Evolutionary conservation across 2,797 vertebrate species (phyloP), one percentile per base, ranked within the genome.

Genomic region (Enteromius argenteus): DNA sequence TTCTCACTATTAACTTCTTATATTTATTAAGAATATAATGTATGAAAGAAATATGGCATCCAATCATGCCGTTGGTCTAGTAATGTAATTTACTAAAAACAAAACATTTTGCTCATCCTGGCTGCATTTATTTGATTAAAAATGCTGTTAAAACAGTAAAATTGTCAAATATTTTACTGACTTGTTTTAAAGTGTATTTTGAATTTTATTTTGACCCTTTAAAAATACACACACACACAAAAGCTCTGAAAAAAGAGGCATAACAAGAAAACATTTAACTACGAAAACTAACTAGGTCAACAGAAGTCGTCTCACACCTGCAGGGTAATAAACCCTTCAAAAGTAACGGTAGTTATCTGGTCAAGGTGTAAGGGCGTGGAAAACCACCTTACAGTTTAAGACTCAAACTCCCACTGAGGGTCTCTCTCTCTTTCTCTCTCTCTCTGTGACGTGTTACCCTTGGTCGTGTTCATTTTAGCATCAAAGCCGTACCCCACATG

Each of bases 391-490:
- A 81, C 30, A 84, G 77, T 84, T 88, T 84, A 88, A 87, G 67
- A 71, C 17, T 53, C 58, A 46, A 79, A 32, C 35, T 84, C 39
- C 68, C 42, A 74, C 46, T 7, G 85, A 87, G 35, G 72, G 58
- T 83, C 85, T 87, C 80, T 62, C 39, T 30, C 67, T 60, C 39
- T 66, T 32, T 42, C 62, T 67, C 46, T 81, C 42, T 77, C 78
- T 53, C 64, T 56, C 60, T 79, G 39, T 79, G 86, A 86, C 83
- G 86, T 58, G 77, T 77, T 88, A 84, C 83, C 85, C 84, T 87
- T 88, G 79, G 79, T 83, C 84, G 80, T 90, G 89, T 88, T 90
- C 88, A 87, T 87, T 89, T 90, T 90, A 85, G 86, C 85, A 90
- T 90, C 87, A 89, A 88, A 89, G 88, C 80, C 68, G 79, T 89